Conservation (phyloP, 2,888 invertebrate species). For the Drosophila bunnanda region DNA sequence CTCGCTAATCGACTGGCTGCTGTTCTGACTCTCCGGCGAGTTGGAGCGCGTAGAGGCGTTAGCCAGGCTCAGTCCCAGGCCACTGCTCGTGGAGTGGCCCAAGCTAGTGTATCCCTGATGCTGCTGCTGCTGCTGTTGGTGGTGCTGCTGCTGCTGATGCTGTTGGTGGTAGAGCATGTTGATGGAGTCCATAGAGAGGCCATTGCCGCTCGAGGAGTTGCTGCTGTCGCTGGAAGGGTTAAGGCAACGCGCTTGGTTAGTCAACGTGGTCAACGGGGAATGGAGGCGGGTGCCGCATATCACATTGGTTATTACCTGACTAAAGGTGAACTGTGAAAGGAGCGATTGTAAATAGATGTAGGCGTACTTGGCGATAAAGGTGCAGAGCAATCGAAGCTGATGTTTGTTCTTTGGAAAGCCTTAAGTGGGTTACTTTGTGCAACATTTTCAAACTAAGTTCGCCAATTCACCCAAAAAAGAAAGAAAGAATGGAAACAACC, state of each 20-base stretch:
- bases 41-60: constrained; percentile 83
- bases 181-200: constrained; percentile 79
- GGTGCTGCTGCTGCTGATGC: constrained; percentile 33
- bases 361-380: constrained; percentile 85
- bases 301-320: constrained; percentile 80
- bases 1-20: constrained; percentile 82
- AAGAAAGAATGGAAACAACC: constrained; percentile 59
- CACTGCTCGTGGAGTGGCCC: constrained; percentile 47
- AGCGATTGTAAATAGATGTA: constrained; percentile 84
- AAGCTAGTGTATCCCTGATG: constrained; percentile 47
- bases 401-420: constrained; percentile 84
- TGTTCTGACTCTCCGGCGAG: constrained; percentile 84
- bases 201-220: constrained; percentile 81
- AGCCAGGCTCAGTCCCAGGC: constrained; percentile 62
- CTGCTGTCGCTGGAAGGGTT: constrained; percentile 80
- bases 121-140: constrained; percentile 49
- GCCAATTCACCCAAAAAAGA: constrained; percentile 72
- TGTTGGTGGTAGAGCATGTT: constrained; percentile 78
- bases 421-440: constrained; percentile 85
- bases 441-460: constrained; percentile 84
- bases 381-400: constrained; percentile 85
- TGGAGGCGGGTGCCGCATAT: constrained; percentile 51
- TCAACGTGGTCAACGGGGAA: neutral
- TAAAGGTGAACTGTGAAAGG: constrained; percentile 84
- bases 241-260: constrained; percentile 8